Conservation (phyloP, 1,140 invertebrate species). For the Macrocentrus cingulum region DNA sequence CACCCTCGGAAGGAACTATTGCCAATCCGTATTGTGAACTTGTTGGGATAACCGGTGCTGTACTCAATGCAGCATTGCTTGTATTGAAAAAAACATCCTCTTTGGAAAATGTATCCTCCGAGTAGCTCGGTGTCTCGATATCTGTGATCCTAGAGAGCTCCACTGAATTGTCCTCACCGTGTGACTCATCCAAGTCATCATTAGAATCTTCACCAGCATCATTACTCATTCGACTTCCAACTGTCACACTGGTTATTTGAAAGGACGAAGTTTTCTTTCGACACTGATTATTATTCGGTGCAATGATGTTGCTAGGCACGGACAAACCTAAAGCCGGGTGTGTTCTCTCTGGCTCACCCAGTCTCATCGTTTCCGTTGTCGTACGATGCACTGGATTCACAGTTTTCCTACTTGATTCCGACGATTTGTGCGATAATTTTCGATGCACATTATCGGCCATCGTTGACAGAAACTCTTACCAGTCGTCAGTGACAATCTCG, state of each 20-base stretch:
- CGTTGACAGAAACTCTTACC: constrained; percentile 32
- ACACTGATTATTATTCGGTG: constrained; percentile 42
- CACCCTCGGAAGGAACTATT: constrained; percentile 67
- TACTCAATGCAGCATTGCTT: constrained; percentile 71
- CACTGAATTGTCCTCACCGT: constrained; percentile 77
- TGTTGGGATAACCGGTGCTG: constrained; percentile 80
- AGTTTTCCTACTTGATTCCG: constrained; percentile 42
- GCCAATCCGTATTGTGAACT: constrained; percentile 81
- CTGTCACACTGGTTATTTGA: constrained; percentile 88
- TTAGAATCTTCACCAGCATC: constrained; percentile 90
- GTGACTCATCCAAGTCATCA: constrained; percentile 91
- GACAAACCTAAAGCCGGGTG: constrained; percentile 40
- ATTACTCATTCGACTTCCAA: constrained; percentile 75
- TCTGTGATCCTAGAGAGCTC: constrained; percentile 77
- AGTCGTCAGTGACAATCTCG: constrained; percentile 24
- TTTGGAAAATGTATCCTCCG: constrained; percentile 80
- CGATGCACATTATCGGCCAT: constrained; percentile 55
- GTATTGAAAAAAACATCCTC: constrained; percentile 80
- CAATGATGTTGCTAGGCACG: constrained; percentile 35
- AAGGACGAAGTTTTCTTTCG: constrained; percentile 85
- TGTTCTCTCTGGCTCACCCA: constrained; percentile 64
- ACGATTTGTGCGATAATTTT: constrained; percentile 48
- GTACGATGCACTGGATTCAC: constrained; percentile 71
- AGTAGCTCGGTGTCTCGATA: constrained; percentile 82
- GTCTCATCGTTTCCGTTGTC: constrained; percentile 74